Evolutionary conservation across 2,888 invertebrate genomes (phyloP).

Genomic region (Catocala sponsa): DNA sequence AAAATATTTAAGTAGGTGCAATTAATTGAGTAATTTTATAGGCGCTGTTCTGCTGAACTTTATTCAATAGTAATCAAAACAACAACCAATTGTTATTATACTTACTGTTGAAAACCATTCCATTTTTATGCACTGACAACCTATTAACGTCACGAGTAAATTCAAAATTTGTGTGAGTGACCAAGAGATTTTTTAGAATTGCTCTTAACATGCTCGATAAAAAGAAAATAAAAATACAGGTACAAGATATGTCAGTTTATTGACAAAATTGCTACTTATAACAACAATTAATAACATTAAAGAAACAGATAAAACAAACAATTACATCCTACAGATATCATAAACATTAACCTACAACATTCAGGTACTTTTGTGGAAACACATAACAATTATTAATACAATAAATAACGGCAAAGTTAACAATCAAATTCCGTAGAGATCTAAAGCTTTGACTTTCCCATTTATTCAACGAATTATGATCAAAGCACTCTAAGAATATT

Average conservation of each 20-base stretch:
- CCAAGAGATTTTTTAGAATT: no score
- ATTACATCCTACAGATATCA: constrained; percentile 16
- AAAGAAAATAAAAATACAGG: not conserved
- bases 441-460: constrained; percentile 34
- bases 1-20: no score
- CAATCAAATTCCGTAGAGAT: constrained; percentile 45
- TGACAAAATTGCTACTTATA: constrained; percentile 17
- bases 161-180: no score
- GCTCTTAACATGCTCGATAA: no score
- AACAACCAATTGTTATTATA: no score
- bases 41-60: no score
- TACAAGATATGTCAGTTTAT: constrained; percentile 32
- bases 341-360: constrained; percentile 32
- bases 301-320: constrained; percentile 25
- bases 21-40: no score
- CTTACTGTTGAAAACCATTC: no score
- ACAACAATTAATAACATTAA: constrained; percentile 20
- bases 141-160: no score
- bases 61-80: no score
- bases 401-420: constrained; percentile 46
- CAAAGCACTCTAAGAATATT: constrained; percentile 10
- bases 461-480: constrained; percentile 18
- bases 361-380: constrained; percentile 49
- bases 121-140: no score
- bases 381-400: constrained; percentile 40